Percentiles rank a stretch among this genome's conserved stretches.
Conservation (phyloP, 2,888 invertebrate species). For the Torymus texanus region DNA sequence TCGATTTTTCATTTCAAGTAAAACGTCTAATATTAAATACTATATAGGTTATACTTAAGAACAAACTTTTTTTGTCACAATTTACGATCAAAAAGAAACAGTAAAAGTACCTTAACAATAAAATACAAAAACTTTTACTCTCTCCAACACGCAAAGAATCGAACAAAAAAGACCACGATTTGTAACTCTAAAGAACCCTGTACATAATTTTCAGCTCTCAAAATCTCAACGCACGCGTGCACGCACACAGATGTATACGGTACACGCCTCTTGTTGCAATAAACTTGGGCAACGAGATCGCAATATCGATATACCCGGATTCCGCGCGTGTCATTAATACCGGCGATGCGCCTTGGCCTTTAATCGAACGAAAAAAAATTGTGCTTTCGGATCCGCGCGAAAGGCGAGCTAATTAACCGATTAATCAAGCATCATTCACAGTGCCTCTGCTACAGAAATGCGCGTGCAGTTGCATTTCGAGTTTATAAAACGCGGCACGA, state of each 20-base stretch:
- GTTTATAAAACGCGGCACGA: background rate
- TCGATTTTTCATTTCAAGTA: no score
- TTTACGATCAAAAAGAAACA: no score
- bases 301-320: conserved; percentile 28
- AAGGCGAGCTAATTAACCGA: conserved; percentile 45
- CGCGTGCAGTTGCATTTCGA: background rate
- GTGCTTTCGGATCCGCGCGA: background rate
- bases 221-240: background rate
- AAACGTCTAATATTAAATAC: no score
- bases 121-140: no score
- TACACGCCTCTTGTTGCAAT: conserved; percentile 26
- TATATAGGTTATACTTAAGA: background rate
- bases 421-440: conserved; percentile 35
- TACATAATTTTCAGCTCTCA: conserved; percentile 19
- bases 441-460: background rate
- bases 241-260: background rate
- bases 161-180: no score
- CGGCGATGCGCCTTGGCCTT: conserved; percentile 5
- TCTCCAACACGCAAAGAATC: no score
- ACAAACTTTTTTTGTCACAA: background rate
- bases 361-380: conserved; percentile 41
- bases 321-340: conserved; percentile 22
- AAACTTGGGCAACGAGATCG: conserved; percentile 14
- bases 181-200: background rate
- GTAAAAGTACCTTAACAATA: no score